Conservation (phyloP, 2,797 vertebrate species). For the Zenarchopterus dispar region DNA sequence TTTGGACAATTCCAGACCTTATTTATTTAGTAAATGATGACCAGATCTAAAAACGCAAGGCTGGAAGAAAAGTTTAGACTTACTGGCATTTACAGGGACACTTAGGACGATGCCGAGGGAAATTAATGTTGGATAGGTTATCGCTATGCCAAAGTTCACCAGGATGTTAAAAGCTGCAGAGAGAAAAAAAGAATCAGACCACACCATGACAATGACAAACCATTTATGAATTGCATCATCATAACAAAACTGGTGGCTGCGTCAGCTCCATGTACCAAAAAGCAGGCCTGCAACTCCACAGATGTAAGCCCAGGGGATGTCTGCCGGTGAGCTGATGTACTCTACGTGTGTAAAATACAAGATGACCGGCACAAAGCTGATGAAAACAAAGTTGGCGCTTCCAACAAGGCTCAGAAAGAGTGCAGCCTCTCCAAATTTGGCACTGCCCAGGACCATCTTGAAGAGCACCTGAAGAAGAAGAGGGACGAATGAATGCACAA, state of each 20-base stretch:
- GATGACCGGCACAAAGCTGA: conserved; percentile 92
- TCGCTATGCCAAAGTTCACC: conserved; percentile 96
- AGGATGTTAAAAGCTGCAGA: conserved; percentile 94
- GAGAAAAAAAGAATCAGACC: conserved; percentile 35
- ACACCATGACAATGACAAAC: background rate
- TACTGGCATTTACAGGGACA: conserved; percentile 96
- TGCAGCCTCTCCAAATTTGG: conserved; percentile 97
- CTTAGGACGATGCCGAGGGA: conserved; percentile 96
- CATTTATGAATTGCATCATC: background rate
- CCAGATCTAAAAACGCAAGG: background rate
- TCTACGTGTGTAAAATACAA: conserved; percentile 97
- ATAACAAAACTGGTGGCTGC: background rate
- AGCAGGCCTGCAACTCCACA: conserved; percentile 93
- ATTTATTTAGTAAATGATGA: conserved; percentile 36
- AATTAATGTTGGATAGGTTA: conserved; percentile 95
- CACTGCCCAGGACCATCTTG: conserved; percentile 95
- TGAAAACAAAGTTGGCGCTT: conserved; percentile 90
- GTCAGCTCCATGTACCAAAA: conserved; percentile 83
- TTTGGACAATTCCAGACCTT: background rate
- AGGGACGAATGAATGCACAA: conserved; percentile 1
- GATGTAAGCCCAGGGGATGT: conserved; percentile 91
- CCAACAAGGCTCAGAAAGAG: conserved; percentile 93
- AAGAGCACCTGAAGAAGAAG: conserved; percentile 89
- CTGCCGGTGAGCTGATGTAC: conserved; percentile 87
- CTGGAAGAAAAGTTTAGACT: conserved; percentile 59